A percentile compares a stretch with the other conserved stretches of the same genome.
phyloP scores from a whole-genome alignment of 1,140 invertebrate genomes.

The Sitophilus oryzae region DNA sequence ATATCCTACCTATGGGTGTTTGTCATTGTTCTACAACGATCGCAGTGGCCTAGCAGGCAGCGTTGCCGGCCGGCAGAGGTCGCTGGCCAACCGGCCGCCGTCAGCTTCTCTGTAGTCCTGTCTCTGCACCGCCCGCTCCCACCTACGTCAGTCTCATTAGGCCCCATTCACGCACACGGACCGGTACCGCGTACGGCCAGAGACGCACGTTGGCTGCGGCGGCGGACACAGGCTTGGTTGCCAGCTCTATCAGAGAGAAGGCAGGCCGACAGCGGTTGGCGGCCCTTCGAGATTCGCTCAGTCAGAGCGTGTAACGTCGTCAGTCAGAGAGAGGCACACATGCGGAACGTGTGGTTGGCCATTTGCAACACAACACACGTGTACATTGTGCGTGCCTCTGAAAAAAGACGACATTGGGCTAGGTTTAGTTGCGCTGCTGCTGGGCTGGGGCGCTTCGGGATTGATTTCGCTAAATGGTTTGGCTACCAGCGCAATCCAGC shows the following conservation, averaged over 20 bases:
- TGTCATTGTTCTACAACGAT: constrained; percentile 5
- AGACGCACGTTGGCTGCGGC: too few species aligned
- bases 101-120: constrained; percentile 23
- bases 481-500: neutral
- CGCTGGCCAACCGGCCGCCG: constrained; percentile 17
- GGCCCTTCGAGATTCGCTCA: constrained; percentile 7
- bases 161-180: neutral
- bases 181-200: too few species aligned
- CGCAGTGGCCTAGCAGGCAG: too few species aligned
- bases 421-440: constrained; percentile 10
- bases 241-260: constrained; percentile 1
- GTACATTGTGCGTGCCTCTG: constrained; percentile 26
- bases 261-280: constrained; percentile 14
- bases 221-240: too few species aligned
- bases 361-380: constrained; percentile 17
- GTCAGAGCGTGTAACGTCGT: constrained; percentile 2
- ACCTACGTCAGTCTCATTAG: constrained; percentile 8
- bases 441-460: constrained; percentile 8
- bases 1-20: constrained; percentile 25
- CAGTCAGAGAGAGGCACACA: constrained; percentile 20
- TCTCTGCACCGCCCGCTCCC: constrained; percentile 20
- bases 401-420: constrained; percentile 26
- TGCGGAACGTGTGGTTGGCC: constrained; percentile 18
- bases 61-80: constrained; percentile 2
- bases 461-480: neutral